phyloP scores from a whole-genome alignment of 1,140 invertebrate genomes.

The Penaeus chinensis region DNA sequence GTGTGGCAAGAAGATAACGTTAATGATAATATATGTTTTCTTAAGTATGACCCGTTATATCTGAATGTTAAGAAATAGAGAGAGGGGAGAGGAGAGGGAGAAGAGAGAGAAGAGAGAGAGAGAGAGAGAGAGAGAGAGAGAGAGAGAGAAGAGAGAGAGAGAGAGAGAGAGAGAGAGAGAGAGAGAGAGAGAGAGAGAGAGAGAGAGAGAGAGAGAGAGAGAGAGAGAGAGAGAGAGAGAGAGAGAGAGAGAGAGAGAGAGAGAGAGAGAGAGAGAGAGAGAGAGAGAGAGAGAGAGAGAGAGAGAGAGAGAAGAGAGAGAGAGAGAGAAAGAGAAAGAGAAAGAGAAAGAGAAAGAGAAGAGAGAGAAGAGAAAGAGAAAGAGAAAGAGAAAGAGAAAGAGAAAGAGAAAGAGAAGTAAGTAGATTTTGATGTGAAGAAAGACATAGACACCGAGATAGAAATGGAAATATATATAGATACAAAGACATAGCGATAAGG shows the following conservation, averaged over 20 bases:
- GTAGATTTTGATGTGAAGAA: neutral
- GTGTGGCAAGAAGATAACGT: no score
- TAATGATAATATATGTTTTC: no score
- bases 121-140: constrained; percentile 5
- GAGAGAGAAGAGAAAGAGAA: neutral
- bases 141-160: neutral
- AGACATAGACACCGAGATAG: neutral
- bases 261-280: neutral
- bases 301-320: neutral
- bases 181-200: neutral
- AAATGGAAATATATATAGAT: neutral
- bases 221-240: neutral
- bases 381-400: neutral
- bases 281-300: neutral
- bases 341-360: neutral
- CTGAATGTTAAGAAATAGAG: no score
- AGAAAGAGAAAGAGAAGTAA: neutral
- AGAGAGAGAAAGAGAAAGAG: neutral
- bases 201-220: neutral
- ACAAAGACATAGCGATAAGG: neutral
- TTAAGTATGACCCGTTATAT: no score
- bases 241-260: neutral
- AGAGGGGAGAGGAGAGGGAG: neutral
- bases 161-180: neutral
- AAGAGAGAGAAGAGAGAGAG: neutral